Evolutionary conservation across 2,797 vertebrate species (phyloP).

Genomic region (Bovichtus diacanthus): DNA sequence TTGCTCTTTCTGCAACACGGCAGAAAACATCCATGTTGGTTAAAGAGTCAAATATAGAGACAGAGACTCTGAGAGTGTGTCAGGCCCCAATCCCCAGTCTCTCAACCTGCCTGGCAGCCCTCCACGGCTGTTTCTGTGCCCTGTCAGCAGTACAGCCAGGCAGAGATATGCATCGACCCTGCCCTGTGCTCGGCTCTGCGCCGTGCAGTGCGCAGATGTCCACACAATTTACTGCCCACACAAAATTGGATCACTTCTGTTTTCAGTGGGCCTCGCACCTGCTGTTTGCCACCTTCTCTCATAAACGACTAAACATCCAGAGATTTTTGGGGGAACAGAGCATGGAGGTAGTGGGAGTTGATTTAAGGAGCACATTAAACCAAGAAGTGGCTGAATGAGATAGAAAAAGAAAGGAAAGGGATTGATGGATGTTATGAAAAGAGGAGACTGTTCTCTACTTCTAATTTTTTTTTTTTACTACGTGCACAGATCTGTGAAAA

Average conservation of each 20-base stretch:
- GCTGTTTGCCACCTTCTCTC: constrained; percentile 72
- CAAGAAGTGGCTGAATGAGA: constrained; percentile 42
- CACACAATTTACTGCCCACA: constrained; percentile 81
- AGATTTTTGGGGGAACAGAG: constrained; percentile 47
- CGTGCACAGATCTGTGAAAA: not conserved
- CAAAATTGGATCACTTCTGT: constrained; percentile 83
- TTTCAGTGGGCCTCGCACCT: constrained; percentile 76
- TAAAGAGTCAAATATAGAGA: constrained; percentile 56
- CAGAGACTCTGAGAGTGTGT: constrained; percentile 41
- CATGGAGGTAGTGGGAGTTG: constrained; percentile 41
- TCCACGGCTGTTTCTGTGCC: constrained; percentile 55
- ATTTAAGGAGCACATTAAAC: constrained; percentile 77
- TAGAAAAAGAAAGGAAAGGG: constrained; percentile 31
- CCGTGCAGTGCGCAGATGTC: constrained; percentile 66
- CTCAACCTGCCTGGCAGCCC: constrained; percentile 45
- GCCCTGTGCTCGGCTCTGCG: constrained; percentile 58
- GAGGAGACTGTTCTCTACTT: constrained; percentile 19
- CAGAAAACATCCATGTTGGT: constrained; percentile 47
- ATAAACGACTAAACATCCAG: constrained; percentile 73
- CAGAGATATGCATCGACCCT: constrained; percentile 65
- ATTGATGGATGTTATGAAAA: constrained; percentile 33
- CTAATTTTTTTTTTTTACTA: no score
- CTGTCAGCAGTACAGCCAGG: constrained; percentile 72
- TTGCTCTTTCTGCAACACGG: constrained; percentile 55
- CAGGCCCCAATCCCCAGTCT: constrained; percentile 48